Base-by-base conservation (phyloP, 2,888 invertebrate genomes). In the Baccha elongata region DNA sequence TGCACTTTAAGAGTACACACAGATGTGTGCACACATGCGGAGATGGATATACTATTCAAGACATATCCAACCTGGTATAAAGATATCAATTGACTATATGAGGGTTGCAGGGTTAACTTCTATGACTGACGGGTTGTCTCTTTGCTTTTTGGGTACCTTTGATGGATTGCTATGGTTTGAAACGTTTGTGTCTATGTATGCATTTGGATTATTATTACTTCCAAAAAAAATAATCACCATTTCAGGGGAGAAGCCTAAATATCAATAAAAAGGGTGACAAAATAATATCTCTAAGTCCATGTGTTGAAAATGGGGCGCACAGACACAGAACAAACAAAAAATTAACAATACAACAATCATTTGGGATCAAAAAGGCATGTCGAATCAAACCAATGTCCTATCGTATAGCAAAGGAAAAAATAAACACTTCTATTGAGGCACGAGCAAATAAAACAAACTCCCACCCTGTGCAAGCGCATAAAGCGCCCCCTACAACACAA, bases 1-100 rank as follows among this genome's bases (percentile, higher is more conserved):
- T 71, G 62, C 64, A 75, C 21, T 53, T 5, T 50, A 60, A 67
- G 78, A 67, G 78, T 72, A 81, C 64, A 81, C 69, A 83, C 75
- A 76, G 64, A 81, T 75, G 64, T 81, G 71, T 71, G 71, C 81
- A 76, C 81, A 50, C 62, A 81, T 60, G 58, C 52, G 52, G 71
- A 35, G 7, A 13, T 40, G 15, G 21, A 55, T 37, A 53, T 19
- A 19, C 48, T 26, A 69, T 69, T 35, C 55, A 48, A 69, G 68
- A 40, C 37, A n/a, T n/a, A n/a, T n/a, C n/a, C 19, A 7, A 26
- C 40, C 42, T 65, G 37, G 60, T 58, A 69, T 71, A 48, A 67
- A 81, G 75, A 81, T 71, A 75, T 75, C 75, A 67, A 52, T 71
- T 81, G 64, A 79, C 68, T 40, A 42, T 19, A 42, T 15, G 13